phyloP scores from a whole-genome alignment of 2,888 invertebrate genomes.

The Aphrophora alni region DNA sequence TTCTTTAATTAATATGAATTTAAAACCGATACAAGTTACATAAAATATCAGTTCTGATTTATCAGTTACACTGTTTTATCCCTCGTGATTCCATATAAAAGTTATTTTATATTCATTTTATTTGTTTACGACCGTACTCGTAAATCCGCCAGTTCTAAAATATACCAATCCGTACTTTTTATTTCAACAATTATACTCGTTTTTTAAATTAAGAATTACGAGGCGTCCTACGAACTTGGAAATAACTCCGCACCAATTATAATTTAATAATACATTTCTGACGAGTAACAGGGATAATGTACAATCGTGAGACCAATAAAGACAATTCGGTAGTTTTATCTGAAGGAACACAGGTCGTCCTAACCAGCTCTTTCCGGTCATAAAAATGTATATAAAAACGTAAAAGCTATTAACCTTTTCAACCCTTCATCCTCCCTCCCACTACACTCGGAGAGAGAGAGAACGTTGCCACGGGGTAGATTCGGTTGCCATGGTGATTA shows the following conservation, averaged over 20 bases:
- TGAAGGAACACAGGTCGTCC: background rate
- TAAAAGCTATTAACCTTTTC: constrained; percentile 2
- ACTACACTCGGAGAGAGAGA: no score
- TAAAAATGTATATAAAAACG: background rate
- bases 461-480: background rate
- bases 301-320: background rate
- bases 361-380: constrained; percentile 6
- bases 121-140: no score
- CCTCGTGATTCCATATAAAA: no score
- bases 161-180: no score
- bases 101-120: no score
- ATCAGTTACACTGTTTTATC: no score
- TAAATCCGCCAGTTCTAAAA: no score
- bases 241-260: background rate
- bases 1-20: no score
- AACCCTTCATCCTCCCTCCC: background rate
- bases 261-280: background rate
- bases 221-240: background rate
- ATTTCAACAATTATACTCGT: background rate
- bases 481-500: background rate
- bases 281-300: background rate
- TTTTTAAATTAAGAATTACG: background rate
- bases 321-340: constrained; percentile 2
- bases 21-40: no score
- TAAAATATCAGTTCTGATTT: no score